Conservation (phyloP, 2,797 vertebrate genomes). For the Phoeniculus purpureus region DNA sequence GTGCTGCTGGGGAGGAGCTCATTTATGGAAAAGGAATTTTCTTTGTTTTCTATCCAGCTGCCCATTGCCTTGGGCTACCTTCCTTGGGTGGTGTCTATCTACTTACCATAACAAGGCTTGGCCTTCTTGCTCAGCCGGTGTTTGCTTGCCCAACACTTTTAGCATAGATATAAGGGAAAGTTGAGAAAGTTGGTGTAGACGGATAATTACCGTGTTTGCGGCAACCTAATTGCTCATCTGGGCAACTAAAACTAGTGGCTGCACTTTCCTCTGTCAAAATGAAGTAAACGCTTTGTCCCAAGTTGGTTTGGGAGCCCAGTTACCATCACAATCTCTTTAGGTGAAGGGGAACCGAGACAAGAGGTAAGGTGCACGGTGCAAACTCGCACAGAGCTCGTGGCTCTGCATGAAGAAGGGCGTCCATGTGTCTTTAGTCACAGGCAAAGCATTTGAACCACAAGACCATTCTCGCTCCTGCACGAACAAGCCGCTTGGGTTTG, state of each 20-base stretch:
- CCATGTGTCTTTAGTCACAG: not conserved
- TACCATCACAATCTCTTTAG: not conserved
- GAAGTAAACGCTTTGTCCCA: not conserved
- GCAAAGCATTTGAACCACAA: not conserved
- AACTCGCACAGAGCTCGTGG: not conserved
- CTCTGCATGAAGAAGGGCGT: not conserved
- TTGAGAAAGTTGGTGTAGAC: not conserved
- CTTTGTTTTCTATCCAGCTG: constrained; percentile 66
- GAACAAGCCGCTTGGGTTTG: not conserved
- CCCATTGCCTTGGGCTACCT: constrained; percentile 26
- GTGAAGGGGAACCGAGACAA: not conserved
- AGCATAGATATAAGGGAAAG: not conserved
- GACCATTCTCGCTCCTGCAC: not conserved
- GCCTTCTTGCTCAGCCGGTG: not conserved
- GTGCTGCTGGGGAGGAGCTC: not conserved
- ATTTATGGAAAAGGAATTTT: constrained; percentile 40
- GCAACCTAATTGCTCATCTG: not conserved
- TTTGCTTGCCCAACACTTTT: constrained; percentile 22
- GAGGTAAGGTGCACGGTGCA: not conserved
- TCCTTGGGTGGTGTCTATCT: constrained; percentile 42
- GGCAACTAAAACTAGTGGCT: not conserved
- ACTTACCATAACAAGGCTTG: constrained; percentile 30
- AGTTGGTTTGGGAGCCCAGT: not conserved
- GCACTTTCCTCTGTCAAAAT: not conserved
- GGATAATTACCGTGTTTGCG: not conserved